Evolutionary conservation across 2,113 vertebrate species (phyloP).

Genomic region (Eolophus roseicapilla): DNA sequence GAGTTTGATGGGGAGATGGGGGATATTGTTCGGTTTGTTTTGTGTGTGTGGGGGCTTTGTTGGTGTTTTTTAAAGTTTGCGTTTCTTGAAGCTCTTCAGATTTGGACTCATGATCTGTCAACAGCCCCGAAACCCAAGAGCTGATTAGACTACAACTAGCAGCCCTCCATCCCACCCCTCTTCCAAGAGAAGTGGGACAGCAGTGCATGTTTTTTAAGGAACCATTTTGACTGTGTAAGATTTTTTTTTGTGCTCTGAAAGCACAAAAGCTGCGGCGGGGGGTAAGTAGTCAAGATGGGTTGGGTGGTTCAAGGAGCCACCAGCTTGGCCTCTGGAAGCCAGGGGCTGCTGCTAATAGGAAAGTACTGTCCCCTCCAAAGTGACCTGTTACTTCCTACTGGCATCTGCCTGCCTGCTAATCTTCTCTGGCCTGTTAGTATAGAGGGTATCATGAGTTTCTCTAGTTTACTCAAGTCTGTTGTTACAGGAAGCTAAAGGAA

Average conservation of each 20-base stretch:
- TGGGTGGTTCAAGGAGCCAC: not conserved
- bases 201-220: not conserved
- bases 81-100: not conserved
- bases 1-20: not conserved
- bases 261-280: not conserved
- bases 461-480: not conserved
- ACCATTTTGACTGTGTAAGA: not conserved
- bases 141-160: accelerated
- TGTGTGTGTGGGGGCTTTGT: not conserved
- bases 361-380: not conserved
- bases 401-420: not conserved
- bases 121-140: not conserved
- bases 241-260: not conserved
- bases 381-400: accelerated
- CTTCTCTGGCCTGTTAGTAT: not conserved
- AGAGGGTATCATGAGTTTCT: accelerated
- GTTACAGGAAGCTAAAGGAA: not conserved
- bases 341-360: not conserved
- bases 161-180: not conserved
- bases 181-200: not conserved
- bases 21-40: not conserved
- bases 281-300: too few relatives aligned
- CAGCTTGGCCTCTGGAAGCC: not conserved
- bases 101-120: not conserved
- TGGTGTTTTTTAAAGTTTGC: not conserved